Evolutionary conservation across 2,888 invertebrate genomes (phyloP), one percentile per base, ranked within the genome.

Genomic region (Cynaeus angustus): DNA sequence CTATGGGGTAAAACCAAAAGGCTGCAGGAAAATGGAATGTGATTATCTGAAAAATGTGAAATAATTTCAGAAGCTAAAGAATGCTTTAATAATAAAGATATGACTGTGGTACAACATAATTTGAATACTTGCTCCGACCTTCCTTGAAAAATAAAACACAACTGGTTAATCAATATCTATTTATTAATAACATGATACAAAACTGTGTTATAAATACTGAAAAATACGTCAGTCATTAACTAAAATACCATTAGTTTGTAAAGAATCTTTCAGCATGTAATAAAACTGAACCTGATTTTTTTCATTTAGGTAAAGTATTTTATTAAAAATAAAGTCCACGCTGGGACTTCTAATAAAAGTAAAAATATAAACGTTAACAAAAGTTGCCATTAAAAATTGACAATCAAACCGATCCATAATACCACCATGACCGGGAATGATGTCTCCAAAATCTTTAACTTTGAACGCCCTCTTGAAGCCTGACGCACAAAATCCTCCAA

Each of bases 331-430:
- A 80, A 95, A 96, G 83, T 95, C 94, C 56, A 97, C 95, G 70
- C 96, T 96, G 62, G 95, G 92, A 78, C 93, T 94, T 83, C 94
- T 93, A 80, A 99, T 96, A 88, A 99, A 99, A 85, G 97, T 97
- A n/a, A 72, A 95, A 83, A 99, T 96, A 88, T 99, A 99, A 21
- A 99, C 99, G 86, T 99, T 97, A 28, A 99, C 97, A 88, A 99
- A 99, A 16, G 98, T 98, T 30, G 98, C 98, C 99, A 99, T 99
- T 73, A 99, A 90, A 86, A 98, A 97, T 87, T 99, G 99, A 85
- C 99, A 99, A 87, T 99, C 99, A 88, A 99, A 99, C 72, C 99
- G 92, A 86, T 99, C 99, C 96, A 99, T 97, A 80, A 99, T 96
- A 45, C 99, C 99, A 71, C 99, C 99, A 87, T 99, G 99, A 0